Base-by-base conservation (phyloP, 2,797 vertebrate species). In the Muraenolepis orangiensis region DNA sequence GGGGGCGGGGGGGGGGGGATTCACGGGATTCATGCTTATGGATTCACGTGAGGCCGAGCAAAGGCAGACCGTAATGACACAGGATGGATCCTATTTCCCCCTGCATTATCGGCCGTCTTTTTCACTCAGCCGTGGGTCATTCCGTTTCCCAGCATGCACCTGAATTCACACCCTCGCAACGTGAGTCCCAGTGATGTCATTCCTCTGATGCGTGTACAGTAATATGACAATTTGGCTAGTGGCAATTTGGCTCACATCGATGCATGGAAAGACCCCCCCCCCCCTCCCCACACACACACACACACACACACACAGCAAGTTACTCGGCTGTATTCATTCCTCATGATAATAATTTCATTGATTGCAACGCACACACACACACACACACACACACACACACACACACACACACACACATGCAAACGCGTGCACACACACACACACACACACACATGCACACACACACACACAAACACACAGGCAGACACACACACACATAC, bases 401-500 rank as follows among this genome's bases (percentile, higher is more conserved):
- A 32, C 66, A 29, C 66, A 29, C 66, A 67, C 66, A 67, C 23
- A 12, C 66, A 67, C 66, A 12, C 66, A 68, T 29, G 32, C 66
- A 68, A 29, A 68, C n/a, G n/a, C n/a, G n/a, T n/a, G n/a, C n/a
- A n/a, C n/a, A n/a, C n/a, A n/a, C n/a, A n/a, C n/a, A n/a, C n/a
- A n/a, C n/a, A n/a, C n/a, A n/a, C n/a, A n/a, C n/a, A n/a, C n/a
- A n/a, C n/a, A n/a, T n/a, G n/a, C n/a, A 57, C 16, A 69, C 67
- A 69, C 67, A 69, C 67, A 34, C 67, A 32, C 30, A 32, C 28
- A 30, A 4, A 32, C 66, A 29, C 66, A 29, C 66, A 67, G 23
- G 29, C 66, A 67, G 11, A 12, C 66, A 67, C 66, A 12, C 66
- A 68, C 66, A 68, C 66, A 68, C 66, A 68, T n/a, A n/a, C n/a